Conservation (phyloP, 2,888 invertebrate species). For the Sphaerophoria rueppellii region DNA sequence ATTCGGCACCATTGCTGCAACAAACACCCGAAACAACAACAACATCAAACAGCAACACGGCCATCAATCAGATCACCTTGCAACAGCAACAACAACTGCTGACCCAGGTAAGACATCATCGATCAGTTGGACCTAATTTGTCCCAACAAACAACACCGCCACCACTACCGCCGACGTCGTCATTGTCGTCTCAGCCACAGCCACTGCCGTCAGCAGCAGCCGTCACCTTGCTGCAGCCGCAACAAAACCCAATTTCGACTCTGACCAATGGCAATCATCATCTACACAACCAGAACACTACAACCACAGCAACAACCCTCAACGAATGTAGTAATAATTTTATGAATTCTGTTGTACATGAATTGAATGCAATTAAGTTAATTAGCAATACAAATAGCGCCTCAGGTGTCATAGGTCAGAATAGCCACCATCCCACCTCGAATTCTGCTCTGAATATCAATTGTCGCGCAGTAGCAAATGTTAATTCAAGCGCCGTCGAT, state of each 20-base stretch:
- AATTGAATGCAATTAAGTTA: conserved; percentile 77
- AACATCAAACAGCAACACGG: conserved; percentile 54
- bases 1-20: conserved; percentile 80
- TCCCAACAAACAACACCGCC: conserved; percentile 35
- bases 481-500: conserved; percentile 67
- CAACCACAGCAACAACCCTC: conserved; percentile 77
- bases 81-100: conserved; percentile 69
- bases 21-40: conserved; percentile 76
- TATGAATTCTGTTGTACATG: conserved; percentile 76
- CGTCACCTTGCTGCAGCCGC: conserved; percentile 50
- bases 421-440: conserved; percentile 28
- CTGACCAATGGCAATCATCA: conserved; percentile 46
- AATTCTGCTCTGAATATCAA: conserved; percentile 74
- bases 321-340: conserved; percentile 77
- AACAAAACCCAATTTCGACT: conserved; percentile 47
- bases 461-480: conserved; percentile 76
- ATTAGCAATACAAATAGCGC: conserved; percentile 76
- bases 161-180: conserved; percentile 55
- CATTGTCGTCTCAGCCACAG: conserved; percentile 4
- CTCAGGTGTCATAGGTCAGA: conserved; percentile 69
- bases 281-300: conserved; percentile 76
- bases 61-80: conserved; percentile 58
- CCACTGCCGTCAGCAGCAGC: conserved; percentile 44
- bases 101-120: conserved; percentile 71
- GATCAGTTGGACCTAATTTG: conserved; percentile 64